Base-by-base conservation (phyloP, 2,113 vertebrate genomes). In the Willisornis vidua region DNA sequence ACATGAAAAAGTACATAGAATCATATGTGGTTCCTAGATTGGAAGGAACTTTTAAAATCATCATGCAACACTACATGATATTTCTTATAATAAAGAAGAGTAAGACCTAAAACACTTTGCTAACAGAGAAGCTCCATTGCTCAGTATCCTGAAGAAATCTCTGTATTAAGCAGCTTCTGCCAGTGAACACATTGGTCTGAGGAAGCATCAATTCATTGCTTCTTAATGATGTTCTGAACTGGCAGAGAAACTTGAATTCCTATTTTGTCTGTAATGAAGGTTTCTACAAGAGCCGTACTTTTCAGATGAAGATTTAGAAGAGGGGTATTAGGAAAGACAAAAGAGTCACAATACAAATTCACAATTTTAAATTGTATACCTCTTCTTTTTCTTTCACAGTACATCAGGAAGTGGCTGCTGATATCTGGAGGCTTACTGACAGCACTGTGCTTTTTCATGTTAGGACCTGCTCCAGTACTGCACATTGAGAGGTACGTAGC, bases 401-500 rank as follows among this genome's bases (percentile, higher is more conserved):
- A 93, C 66, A 45, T 97, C 7, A 98, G 99, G 95, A 98, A 97
- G 22, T 99, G 98, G 98, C 84, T 99, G 81, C 94, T 99, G 96
- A 97, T 99, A 24, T 39, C 81, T 25, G 99, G 99, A 80, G 97
- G 97, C 35, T 28, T 98, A 23, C 48, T 98, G 65, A 98, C 98
- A 61, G 98, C 98, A 5, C 6, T 94, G 3, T 98, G 98, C 52
- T 98, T 99, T 97, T 97, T 98, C 76, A 78, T 99, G 3, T 97
- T 99, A 23, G 99, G 99, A 78, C 99, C 99, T 29, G 95, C 96
- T 43, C 99, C 99, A 18, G 43, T 99, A 79, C 96, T 99, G 67
- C 97, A 98, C 88, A 98, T 99, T 82, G 94, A 97, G 65, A 99
- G 98, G 99, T 99, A 95, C 95, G 20, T 31, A 89, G 54, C 70